Percentiles rank a stretch among this genome's conserved stretches.
These are phyloP conservation scores for Mixornis gularis DNA, from an alignment of 2,113 vertebrate species.

Conservation along the genomic window DNA sequence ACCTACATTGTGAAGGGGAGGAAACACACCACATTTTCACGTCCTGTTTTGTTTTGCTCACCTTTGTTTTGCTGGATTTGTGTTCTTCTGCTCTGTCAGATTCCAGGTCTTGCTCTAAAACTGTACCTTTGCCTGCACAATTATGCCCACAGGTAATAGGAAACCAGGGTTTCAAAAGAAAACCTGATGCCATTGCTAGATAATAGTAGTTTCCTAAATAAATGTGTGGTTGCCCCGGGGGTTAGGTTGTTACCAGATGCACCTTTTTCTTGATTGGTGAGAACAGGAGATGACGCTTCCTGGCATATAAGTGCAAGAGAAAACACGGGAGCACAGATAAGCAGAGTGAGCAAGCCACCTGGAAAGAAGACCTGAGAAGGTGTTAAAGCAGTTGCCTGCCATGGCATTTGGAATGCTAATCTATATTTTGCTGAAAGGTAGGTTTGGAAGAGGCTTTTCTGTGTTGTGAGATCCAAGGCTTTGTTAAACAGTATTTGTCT, in stretches of 20 bases:
- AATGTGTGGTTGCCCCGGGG: constrained; percentile 56
- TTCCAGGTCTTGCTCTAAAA: background rate
- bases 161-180: constrained; percentile 68
- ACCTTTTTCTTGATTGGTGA: constrained; percentile 72
- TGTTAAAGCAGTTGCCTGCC: constrained; percentile 24
- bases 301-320: constrained; percentile 70
- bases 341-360: constrained; percentile 36
- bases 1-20: background rate
- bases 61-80: background rate
- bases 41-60: background rate
- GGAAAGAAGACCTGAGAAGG: constrained; percentile 29
- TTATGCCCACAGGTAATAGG: constrained; percentile 72
- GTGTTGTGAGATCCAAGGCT: background rate
- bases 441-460: background rate
- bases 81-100: background rate
- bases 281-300: constrained; percentile 71
- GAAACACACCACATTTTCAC: background rate
- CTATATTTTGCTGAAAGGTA: constrained; percentile 71
- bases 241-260: constrained; percentile 64
- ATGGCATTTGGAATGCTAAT: constrained; percentile 67
- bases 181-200: constrained; percentile 63
- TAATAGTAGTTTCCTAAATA: constrained; percentile 64
- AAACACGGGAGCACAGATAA: constrained; percentile 53
- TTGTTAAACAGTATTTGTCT: background rate
- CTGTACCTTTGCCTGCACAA: constrained; percentile 25